Conservation (phyloP, 2,113 vertebrate species). For the Willisornis vidua region DNA sequence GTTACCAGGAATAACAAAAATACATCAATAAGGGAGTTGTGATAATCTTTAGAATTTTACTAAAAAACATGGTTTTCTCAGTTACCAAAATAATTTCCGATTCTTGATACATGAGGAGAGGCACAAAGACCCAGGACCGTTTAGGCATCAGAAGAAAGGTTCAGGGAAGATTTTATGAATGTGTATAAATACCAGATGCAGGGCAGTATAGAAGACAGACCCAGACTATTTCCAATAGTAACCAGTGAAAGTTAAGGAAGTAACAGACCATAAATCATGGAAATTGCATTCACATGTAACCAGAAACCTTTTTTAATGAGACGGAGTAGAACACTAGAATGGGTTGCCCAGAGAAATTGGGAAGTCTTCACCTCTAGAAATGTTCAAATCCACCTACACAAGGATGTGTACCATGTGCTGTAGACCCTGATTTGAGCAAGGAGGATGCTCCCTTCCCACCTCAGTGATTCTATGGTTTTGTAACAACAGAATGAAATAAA, state of each 20-base stretch:
- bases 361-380: background rate
- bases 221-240: background rate
- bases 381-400: background rate
- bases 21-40: background rate
- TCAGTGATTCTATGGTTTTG: background rate
- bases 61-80: background rate
- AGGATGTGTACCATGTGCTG: accelerated
- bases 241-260: background rate
- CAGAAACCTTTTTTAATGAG: background rate
- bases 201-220: background rate
- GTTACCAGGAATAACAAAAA: background rate
- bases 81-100: background rate
- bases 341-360: background rate
- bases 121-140: background rate
- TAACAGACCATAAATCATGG: background rate
- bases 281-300: background rate
- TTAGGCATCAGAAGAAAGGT: background rate
- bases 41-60: background rate
- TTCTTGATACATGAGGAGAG: background rate
- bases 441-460: background rate
- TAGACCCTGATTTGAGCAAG: background rate
- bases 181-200: background rate
- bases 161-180: background rate
- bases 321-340: background rate
- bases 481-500: background rate